Evolutionary conservation across 2,888 invertebrate genomes (phyloP), one percentile per base, ranked within the genome.

Genomic region (Boloria euphrosyne): DNA sequence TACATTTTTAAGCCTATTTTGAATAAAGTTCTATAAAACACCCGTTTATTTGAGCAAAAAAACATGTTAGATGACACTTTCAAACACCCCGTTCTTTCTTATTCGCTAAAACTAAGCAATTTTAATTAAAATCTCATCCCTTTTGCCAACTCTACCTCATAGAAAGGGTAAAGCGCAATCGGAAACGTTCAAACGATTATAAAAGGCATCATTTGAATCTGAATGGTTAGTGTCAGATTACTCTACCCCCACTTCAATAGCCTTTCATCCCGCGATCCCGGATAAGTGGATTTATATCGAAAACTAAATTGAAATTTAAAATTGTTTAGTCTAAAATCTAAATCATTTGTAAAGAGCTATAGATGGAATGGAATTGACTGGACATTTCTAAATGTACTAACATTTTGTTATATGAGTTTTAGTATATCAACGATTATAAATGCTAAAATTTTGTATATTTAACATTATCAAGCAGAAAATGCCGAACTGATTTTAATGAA

Each of bases 171-270:
- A 79, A 81, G 78, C 80, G 79, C 77, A 79, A 79, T 80, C 82
- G 80, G 82, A 82, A 83, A 79, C 83, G 80, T 79, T 80, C 80
- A 80, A 84, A 87, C 89, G 87, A 89, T 89, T 88, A 90, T 84
- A 89, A 89, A 89, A 87, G 84, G 82, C 80, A 80, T 81, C 78
- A 90, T 90, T 89, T 89, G 86, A 90, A 90, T 89, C 79, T 79
- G 82, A 89, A 90, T 87, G 82, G 83, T 74, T 76, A 80, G 86
- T 84, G 80, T 84, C 78, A 82, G 84, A 83, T 87, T 85, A 84
- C 84, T 75, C 76, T 74, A 76, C 78, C 76, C 78, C 78, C 80
- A 66, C 68, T 65, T 57, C 44, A 60, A 65, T 62, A 43, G 46
- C 27, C 31, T 58, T 58, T 57, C 57, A 65, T 55, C 58, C 51